These are phyloP conservation scores for Papilio glaucus DNA, from an alignment of 1,140 invertebrate species.

Conservation along the genomic window DNA sequence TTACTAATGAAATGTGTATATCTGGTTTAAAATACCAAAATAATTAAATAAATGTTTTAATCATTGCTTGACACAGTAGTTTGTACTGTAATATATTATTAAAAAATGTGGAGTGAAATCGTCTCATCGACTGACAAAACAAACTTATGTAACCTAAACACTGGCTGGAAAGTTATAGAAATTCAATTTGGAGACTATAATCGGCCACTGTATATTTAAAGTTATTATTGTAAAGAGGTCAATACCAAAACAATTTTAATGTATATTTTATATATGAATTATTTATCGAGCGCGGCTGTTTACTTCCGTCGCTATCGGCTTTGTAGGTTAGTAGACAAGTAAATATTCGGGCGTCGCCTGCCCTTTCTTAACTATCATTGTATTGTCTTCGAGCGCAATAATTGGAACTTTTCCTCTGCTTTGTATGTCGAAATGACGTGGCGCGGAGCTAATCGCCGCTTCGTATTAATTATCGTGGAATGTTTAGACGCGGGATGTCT, in stretches of 20 bases:
- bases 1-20: not conserved
- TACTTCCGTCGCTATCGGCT: slow-evolving; percentile 75
- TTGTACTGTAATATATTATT: not conserved
- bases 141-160: not conserved
- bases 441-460: not conserved
- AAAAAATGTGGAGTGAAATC: slow-evolving; percentile 17
- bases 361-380: slow-evolving; percentile 52
- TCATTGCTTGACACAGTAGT: not conserved
- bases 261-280: slow-evolving; percentile 72
- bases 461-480: slow-evolving; percentile 30
- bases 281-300: slow-evolving; percentile 73
- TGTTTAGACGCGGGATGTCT: slow-evolving; percentile 38
- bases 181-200: slow-evolving; percentile 18
- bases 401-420: slow-evolving; percentile 20
- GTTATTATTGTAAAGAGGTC: slow-evolving; percentile 62
- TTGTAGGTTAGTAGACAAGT: slow-evolving; percentile 72
- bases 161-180: slow-evolving; percentile 5
- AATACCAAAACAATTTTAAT: slow-evolving; percentile 73
- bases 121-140: not conserved
- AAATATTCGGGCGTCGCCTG: slow-evolving; percentile 54
- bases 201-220: slow-evolving; percentile 41
- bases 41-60: slow-evolving; percentile 10
- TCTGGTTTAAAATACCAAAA: not conserved
- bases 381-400: slow-evolving; percentile 39
- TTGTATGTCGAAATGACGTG: slow-evolving; percentile 12